Conservation (phyloP, 2,797 vertebrate species). For the Sciurus vulgaris region DNA sequence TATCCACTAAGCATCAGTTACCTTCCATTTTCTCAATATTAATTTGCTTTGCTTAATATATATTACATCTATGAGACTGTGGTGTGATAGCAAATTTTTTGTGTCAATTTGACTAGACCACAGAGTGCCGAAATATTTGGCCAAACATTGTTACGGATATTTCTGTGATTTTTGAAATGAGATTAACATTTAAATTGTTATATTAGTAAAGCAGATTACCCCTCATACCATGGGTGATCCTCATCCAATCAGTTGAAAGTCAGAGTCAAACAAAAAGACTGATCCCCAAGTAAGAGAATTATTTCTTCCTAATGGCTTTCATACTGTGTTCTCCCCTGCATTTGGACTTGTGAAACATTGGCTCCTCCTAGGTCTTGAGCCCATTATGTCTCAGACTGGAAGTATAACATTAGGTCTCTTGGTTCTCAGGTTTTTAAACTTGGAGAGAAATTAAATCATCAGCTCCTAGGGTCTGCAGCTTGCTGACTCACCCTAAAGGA, state of each 20-base stretch:
- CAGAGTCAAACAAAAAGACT: neutral
- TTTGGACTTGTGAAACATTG: neutral
- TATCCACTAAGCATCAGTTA: neutral
- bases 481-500: neutral
- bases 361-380: neutral
- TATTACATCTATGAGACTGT: neutral
- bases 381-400: neutral
- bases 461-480: neutral
- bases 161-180: neutral
- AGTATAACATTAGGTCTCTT: neutral
- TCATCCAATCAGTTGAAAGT: neutral
- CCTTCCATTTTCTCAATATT: neutral
- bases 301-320: neutral
- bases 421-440: neutral
- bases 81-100: neutral
- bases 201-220: neutral
- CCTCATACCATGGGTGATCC: neutral
- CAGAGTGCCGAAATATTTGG: neutral
- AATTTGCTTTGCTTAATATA: neutral
- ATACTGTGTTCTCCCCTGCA: neutral
- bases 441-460: neutral
- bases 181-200: conserved; percentile 7
- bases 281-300: neutral
- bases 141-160: neutral
- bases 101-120: neutral